phyloP scores from a whole-genome alignment of 2,113 vertebrate genomes.

The Labeo catla region DNA sequence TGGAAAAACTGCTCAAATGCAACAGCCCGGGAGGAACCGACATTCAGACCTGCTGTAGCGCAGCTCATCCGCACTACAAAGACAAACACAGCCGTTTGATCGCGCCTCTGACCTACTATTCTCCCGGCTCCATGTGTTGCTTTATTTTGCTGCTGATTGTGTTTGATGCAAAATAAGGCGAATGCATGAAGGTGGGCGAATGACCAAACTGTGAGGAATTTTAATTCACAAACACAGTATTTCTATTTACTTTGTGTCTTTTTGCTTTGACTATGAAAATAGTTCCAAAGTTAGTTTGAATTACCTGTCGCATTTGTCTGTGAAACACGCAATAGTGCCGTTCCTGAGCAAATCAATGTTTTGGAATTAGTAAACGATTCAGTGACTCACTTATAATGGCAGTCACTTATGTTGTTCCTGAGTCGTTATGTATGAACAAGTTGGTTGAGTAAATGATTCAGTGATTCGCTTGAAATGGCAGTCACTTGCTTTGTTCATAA shows the following conservation, averaged over 20 bases:
- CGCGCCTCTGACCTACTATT: conserved; percentile 44
- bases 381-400: neutral
- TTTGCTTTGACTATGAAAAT: neutral
- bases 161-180: conserved; percentile 28
- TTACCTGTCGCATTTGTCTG: neutral
- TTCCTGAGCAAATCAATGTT: neutral
- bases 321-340: neutral
- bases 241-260: neutral
- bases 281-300: neutral
- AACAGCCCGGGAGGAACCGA: conserved; percentile 15
- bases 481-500: no score
- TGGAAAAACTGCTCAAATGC: conserved; percentile 55
- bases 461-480: no score
- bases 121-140: conserved; percentile 17
- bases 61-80: conserved; percentile 27
- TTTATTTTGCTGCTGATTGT: conserved; percentile 23
- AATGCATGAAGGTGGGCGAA: neutral
- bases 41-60: conserved; percentile 23
- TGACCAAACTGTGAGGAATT: neutral
- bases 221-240: neutral
- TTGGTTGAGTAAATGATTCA: no score
- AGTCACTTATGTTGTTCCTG: no score
- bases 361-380: neutral
- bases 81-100: conserved; percentile 35
- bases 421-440: no score